These are phyloP conservation scores for Apeltes quadracus DNA, from an alignment of 2,113 vertebrate species.

Conservation along the genomic window DNA sequence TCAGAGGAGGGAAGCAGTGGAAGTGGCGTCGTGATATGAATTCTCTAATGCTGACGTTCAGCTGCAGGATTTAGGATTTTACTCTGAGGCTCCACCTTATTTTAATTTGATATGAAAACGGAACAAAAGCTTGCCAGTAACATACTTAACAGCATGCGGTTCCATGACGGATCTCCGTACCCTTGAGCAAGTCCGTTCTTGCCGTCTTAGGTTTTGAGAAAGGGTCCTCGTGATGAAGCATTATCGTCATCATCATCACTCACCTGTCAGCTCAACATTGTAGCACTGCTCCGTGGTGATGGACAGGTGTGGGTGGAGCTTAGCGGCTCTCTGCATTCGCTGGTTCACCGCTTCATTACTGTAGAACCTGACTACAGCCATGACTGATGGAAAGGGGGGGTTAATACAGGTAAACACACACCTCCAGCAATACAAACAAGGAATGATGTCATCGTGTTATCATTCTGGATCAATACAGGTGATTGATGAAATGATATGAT, in stretches of 20 bases:
- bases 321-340: constrained; percentile 67
- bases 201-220: too few relatives aligned
- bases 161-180: too few relatives aligned
- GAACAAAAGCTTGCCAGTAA: too few relatives aligned
- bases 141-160: too few relatives aligned
- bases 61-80: too few relatives aligned
- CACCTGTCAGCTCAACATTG: constrained; percentile 89
- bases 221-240: too few relatives aligned
- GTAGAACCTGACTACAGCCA: constrained; percentile 85
- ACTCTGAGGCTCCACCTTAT: too few relatives aligned
- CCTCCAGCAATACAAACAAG: neutral
- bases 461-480: neutral
- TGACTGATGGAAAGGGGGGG: constrained; percentile 52
- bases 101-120: too few relatives aligned
- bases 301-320: constrained; percentile 73
- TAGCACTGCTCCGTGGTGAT: constrained; percentile 85
- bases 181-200: too few relatives aligned
- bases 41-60: too few relatives aligned
- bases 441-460: neutral
- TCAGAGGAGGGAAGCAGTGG: too few relatives aligned
- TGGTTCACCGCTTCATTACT: constrained; percentile 71
- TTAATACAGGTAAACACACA: neutral
- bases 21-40: too few relatives aligned
- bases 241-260: constrained; percentile 28
- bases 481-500: constrained; percentile 27